phyloP scores from a whole-genome alignment of 2,797 vertebrate species.

The Aulostomus chinensis region DNA sequence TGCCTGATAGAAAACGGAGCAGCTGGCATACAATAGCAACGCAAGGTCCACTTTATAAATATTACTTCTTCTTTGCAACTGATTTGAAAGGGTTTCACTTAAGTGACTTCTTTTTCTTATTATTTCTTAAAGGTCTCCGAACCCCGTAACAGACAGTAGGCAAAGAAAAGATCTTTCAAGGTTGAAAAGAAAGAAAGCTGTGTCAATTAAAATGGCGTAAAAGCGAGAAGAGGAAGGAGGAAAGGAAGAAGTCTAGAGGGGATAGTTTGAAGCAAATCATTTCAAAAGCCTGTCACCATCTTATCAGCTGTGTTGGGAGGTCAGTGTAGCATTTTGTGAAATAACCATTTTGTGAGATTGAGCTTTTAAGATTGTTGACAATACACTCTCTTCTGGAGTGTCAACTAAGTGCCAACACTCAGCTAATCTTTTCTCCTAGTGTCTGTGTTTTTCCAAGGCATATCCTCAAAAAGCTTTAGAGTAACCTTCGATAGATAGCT shows the following conservation, averaged over 20 bases:
- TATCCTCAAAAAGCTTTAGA: conserved; percentile 11
- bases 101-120: too few species aligned
- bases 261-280: conserved; percentile 23
- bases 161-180: conserved; percentile 43
- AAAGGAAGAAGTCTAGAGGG: conserved; percentile 20
- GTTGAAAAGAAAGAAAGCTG: conserved; percentile 32
- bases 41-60: conserved; percentile 54
- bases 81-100: conserved; percentile 34
- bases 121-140: conserved; percentile 29
- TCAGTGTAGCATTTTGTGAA: neutral
- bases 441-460: conserved; percentile 8
- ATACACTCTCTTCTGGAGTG: too few species aligned
- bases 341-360: too few species aligned
- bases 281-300: conserved; percentile 29
- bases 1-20: conserved; percentile 45
- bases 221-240: conserved; percentile 12
- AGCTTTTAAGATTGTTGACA: too few species aligned
- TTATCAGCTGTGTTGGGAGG: conserved; percentile 23
- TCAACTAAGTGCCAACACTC: conserved; percentile 3
- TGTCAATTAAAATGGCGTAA: too few species aligned
- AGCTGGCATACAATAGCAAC: conserved; percentile 38
- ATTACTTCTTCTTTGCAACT: conserved; percentile 43
- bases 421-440: conserved; percentile 25
- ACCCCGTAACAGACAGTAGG: conserved; percentile 36
- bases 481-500: conserved; percentile 23